Evolutionary conservation across 2,888 invertebrate species (phyloP).

Genomic region (Herminia tarsipennalis): DNA sequence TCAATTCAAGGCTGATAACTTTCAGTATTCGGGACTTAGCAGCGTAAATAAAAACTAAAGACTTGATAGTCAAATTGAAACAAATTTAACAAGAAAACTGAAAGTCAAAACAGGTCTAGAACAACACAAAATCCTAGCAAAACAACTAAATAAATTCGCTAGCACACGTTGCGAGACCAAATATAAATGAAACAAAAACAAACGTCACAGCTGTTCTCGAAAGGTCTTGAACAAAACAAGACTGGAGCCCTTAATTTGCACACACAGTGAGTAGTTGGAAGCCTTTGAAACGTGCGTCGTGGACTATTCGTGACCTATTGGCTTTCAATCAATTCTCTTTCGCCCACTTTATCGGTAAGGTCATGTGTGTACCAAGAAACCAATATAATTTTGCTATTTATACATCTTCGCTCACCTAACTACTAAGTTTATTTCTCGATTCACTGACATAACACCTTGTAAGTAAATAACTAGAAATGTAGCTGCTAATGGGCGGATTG

Average conservation of each 20-base stretch:
- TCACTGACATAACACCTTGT: too few relatives aligned
- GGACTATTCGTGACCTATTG: conserved; percentile 61
- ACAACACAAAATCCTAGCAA: conserved; percentile 4
- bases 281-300: conserved; percentile 50
- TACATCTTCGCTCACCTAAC: too few relatives aligned
- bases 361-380: conserved; percentile 2
- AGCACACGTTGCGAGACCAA: conserved; percentile 10
- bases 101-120: background rate
- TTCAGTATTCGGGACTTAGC: background rate
- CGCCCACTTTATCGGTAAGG: conserved; percentile 40
- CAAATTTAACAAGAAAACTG: background rate
- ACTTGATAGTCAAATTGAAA: background rate
- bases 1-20: too few relatives aligned
- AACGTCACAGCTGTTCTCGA: conserved; percentile 16
- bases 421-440: too few relatives aligned
- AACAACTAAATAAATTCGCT: conserved; percentile 15
- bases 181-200: conserved; percentile 10
- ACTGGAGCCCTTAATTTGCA: conserved; percentile 43
- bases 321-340: conserved; percentile 63
- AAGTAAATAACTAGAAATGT: too few relatives aligned
- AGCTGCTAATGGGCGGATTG: too few relatives aligned
- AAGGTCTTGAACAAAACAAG: conserved; percentile 31
- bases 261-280: conserved; percentile 47
- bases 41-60: background rate
- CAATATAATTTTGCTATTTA: too few relatives aligned